phyloP scores from a whole-genome alignment of 1,140 invertebrate species.

The Schlechtendalia chinensis region DNA sequence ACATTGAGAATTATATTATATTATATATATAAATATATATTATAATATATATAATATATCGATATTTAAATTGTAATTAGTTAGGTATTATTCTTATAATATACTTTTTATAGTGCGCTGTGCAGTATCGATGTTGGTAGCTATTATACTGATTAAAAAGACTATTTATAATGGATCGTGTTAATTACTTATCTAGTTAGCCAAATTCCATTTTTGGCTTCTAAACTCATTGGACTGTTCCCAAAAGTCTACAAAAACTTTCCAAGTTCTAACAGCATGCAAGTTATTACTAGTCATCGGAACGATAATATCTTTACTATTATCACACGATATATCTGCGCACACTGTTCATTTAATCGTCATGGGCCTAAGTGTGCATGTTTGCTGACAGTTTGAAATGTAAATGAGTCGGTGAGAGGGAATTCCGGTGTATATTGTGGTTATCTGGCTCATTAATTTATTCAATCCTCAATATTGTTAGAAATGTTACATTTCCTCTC shows the following conservation, averaged over 20 bases:
- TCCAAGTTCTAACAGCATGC: neutral
- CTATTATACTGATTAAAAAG: constrained; percentile 12
- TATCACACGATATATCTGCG: neutral
- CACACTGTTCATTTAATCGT: neutral
- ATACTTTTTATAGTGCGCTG: no score
- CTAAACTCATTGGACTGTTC: constrained; percentile 1
- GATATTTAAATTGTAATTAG: neutral
- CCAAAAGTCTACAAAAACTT: constrained; percentile 16
- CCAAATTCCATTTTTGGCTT: constrained; percentile 21
- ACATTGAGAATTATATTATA: neutral
- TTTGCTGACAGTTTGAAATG: constrained; percentile 5
- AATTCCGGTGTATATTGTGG: neutral
- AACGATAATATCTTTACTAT: neutral
- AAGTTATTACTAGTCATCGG: neutral
- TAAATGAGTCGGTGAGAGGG: constrained; percentile 1
- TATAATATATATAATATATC: neutral
- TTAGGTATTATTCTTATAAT: no score
- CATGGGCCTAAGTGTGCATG: neutral
- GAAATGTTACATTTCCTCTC: neutral
- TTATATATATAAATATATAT: neutral
- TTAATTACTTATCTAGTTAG: neutral
- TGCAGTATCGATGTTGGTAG: neutral
- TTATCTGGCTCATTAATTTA: constrained; percentile 3
- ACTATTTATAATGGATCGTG: neutral
- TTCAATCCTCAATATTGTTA: constrained; percentile 15